A percentile compares a stretch with the other conserved stretches of the same genome.
phyloP scores from a whole-genome alignment of 2,113 vertebrate genomes.

The Nesogale talazaci region DNA sequence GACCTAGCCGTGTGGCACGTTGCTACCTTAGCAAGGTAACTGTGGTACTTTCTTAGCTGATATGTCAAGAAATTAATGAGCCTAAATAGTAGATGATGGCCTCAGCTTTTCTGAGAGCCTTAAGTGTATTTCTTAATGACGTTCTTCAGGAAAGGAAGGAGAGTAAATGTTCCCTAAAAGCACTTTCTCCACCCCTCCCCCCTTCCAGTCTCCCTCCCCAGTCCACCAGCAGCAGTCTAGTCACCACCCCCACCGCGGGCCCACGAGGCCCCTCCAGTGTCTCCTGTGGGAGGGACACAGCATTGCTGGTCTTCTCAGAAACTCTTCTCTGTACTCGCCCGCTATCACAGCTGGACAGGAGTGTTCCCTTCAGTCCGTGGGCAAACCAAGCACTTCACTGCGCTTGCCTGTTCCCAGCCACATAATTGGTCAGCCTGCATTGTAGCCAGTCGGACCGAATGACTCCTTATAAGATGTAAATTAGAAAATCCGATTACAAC shows the following conservation, averaged over 20 bases:
- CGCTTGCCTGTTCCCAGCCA: neutral
- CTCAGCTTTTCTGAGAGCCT: constrained; percentile 1
- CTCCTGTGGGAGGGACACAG: neutral
- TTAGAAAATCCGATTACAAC: neutral
- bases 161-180: neutral
- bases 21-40: constrained; percentile 20
- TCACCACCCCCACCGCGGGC: neutral
- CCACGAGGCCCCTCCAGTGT: neutral
- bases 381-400: neutral
- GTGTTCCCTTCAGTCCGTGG: neutral
- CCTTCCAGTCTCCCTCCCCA: too few species aligned
- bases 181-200: neutral
- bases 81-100: neutral
- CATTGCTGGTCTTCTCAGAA: neutral
- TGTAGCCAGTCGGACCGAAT: neutral
- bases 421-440: constrained; percentile 14
- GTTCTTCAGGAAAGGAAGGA: constrained; percentile 1
- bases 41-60: neutral
- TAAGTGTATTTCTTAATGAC: constrained; percentile 29
- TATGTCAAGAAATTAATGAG: constrained; percentile 34
- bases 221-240: neutral
- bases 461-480: neutral
- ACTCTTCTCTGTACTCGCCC: neutral
- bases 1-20: neutral
- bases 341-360: too few species aligned